Conservation (phyloP, 2,797 vertebrate species). For the Onychomys arenicola region DNA sequence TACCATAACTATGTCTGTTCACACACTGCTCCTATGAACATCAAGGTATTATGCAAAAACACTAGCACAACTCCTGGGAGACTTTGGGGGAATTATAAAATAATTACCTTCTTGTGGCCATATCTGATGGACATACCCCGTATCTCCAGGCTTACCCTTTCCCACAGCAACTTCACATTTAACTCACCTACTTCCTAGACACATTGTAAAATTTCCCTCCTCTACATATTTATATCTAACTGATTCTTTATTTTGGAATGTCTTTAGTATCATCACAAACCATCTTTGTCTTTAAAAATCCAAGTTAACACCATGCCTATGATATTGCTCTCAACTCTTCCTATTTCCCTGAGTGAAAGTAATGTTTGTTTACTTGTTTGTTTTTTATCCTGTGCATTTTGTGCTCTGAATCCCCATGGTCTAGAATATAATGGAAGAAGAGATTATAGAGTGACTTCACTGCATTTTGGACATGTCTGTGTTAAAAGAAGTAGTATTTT, state of each 20-base stretch:
- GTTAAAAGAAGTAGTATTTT: not conserved
- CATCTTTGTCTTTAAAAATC: not conserved
- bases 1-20: not conserved
- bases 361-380: not conserved
- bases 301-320: not conserved
- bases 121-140: not conserved
- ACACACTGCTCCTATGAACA: not conserved
- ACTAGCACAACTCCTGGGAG: not conserved
- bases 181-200: not conserved
- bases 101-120: not conserved
- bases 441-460: not conserved
- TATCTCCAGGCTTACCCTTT: not conserved
- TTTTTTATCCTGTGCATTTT: not conserved
- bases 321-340: not conserved
- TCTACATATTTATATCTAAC: not conserved
- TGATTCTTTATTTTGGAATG: not conserved
- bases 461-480: not conserved
- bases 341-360: not conserved
- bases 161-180: not conserved
- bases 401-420: not conserved
- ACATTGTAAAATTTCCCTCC: rapidly evolving
- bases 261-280: not conserved
- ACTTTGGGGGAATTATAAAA: not conserved
- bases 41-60: not conserved
- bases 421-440: not conserved